Evolutionary conservation across 2,888 invertebrate genomes (phyloP), one percentile per base, ranked within the genome.

Genomic region (Drosophila emarginata): DNA sequence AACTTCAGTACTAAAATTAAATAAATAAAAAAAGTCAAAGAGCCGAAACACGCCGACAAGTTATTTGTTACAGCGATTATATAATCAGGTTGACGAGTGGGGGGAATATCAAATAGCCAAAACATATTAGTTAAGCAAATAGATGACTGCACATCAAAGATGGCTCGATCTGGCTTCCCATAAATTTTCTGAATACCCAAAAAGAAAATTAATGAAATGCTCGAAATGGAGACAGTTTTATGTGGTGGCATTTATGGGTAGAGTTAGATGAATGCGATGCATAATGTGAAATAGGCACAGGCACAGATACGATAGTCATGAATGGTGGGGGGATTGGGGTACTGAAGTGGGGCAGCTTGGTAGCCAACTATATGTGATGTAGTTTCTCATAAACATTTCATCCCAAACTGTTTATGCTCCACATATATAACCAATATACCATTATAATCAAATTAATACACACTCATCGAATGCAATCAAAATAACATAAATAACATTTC

Each of bases 371-470:
- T 50, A 51, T 62, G 56, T 62, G 67, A 53, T 60, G 54, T 56
- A 52, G 50, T 51, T 50, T 36, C 65, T 40, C 77, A 82, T 77
- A 66, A 82, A 79, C 77, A 82, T 80, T 74, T 78, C 54, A 63
- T 51, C 64, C 21, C 57, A 72, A 23, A 36, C 66, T 69, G 71
- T 87, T 87, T 85, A 84, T 81, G 82, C 70, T 40, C 21, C 57
- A 73, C 80, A 74, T 80, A 80, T 87, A 77, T 85, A 87, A 80
- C 67, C 75, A 87, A 87, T 79, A 81, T 77, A 73, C 63, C 83
- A 87, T 87, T 81, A 82, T 82, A 82, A 87, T 82, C 82, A 74
- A 84, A 82, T 87, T 87, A 87, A 87, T 79, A 87, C 78, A 87
- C 85, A 85, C 87, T 83, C 82, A 69, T 77, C 74, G 81, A 81